phyloP scores from a whole-genome alignment of 2,888 invertebrate species.

The Torymus auratus region DNA sequence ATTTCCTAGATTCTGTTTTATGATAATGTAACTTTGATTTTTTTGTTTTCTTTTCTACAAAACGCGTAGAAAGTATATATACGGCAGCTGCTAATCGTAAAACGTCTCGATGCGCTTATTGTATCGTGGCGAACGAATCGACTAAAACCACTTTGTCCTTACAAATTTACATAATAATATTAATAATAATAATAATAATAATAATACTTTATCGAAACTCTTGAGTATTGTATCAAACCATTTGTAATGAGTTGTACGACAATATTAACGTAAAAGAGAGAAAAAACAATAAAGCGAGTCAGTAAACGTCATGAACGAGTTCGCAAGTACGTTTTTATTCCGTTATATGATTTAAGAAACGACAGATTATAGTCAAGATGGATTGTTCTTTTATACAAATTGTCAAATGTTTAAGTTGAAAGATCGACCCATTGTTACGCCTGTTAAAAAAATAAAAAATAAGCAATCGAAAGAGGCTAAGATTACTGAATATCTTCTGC shows the following conservation, averaged over 20 bases:
- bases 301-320: slow-evolving; percentile 54
- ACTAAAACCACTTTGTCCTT: slow-evolving; percentile 49
- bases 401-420: slow-evolving; percentile 66
- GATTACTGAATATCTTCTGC: slow-evolving; percentile 10
- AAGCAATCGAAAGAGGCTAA: slow-evolving; percentile 43
- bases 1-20: slow-evolving; percentile 3
- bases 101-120: slow-evolving; percentile 17
- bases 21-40: slow-evolving; percentile 26
- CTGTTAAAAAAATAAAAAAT: slow-evolving; percentile 46
- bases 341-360: slow-evolving; percentile 64
- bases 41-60: slow-evolving; percentile 30
- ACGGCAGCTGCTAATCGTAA: slow-evolving; percentile 40
- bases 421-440: slow-evolving; percentile 70
- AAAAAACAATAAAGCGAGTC: slow-evolving; percentile 48
- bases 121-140: slow-evolving; percentile 37
- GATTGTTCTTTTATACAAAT: slow-evolving; percentile 69
- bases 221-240: slow-evolving; percentile 64
- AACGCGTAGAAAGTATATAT: slow-evolving; percentile 44
- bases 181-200: slow-evolving; percentile 38
- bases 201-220: slow-evolving; percentile 47
- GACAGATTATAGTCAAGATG: slow-evolving; percentile 66
- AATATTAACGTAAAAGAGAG: slow-evolving; percentile 47
- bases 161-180: slow-evolving; percentile 43
- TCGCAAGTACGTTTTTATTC: slow-evolving; percentile 65
- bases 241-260: slow-evolving; percentile 64